Conservation (phyloP, 2,888 invertebrate species). For the Synergus itoensis region DNA sequence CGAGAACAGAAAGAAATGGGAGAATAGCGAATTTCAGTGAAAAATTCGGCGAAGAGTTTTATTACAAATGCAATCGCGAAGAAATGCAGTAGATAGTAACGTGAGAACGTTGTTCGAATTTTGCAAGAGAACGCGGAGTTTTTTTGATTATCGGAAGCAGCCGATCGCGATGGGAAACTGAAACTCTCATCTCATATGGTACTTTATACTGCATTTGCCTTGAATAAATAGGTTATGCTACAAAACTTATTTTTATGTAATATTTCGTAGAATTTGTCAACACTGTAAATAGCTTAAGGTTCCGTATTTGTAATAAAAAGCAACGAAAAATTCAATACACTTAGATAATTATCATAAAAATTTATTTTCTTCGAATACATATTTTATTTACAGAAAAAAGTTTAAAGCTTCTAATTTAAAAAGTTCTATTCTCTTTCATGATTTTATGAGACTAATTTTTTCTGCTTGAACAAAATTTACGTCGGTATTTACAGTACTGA, state of each 20-base stretch:
- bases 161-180: slow-evolving; percentile 45
- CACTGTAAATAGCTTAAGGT: slow-evolving; percentile 72
- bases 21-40: slow-evolving; percentile 54
- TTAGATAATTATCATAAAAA: not conserved
- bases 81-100: slow-evolving; percentile 61
- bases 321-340: slow-evolving; percentile 52
- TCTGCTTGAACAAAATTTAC: slow-evolving; percentile 39
- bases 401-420: not conserved
- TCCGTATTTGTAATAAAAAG: slow-evolving; percentile 75
- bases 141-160: slow-evolving; percentile 24
- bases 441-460: not conserved
- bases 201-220: slow-evolving; percentile 65
- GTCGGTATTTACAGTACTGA: slow-evolving; percentile 26
- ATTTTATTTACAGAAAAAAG: slow-evolving; percentile 27
- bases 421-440: not conserved
- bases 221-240: slow-evolving; percentile 57
- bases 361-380: not conserved
- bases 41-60: slow-evolving; percentile 51
- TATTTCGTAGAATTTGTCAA: slow-evolving; percentile 70
- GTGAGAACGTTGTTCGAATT: slow-evolving; percentile 5
- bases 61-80: slow-evolving; percentile 53
- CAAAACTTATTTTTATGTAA: slow-evolving; percentile 74
- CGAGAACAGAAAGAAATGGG: slow-evolving; percentile 49
- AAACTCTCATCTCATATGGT: slow-evolving; percentile 58
- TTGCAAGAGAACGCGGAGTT: not conserved